Base-by-base conservation (phyloP, 2,888 invertebrate genomes). In the Andrena bucephala region DNA sequence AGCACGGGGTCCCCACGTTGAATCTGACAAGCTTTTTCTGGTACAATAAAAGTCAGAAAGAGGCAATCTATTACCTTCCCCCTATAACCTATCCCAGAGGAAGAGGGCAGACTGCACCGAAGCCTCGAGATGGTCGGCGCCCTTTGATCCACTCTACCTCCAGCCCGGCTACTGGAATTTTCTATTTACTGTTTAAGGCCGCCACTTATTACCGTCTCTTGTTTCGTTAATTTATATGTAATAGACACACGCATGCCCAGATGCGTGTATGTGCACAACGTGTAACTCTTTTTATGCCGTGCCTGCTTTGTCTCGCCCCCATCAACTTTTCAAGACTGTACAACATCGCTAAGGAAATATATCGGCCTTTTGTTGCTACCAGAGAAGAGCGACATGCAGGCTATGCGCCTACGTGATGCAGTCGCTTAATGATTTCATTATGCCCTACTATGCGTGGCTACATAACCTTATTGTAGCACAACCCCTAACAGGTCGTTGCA, bases 41-140 rank as follows among this genome's bases (percentile, higher is more conserved):
- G 72, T 77, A 87, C 85, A 89, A 91, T 91, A 91, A 91, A 91
- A 90, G 91, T 91, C 91, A 85, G 86, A 87, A 90, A 85, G 85
- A 86, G 85, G 88, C 90, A 87, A 91, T 91, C 90, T 91, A 91
- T 91, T 91, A 89, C 90, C 83, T 86, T 85, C 83, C 73, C 85
- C 85, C 82, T 77, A 36, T 81, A 60, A 78, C 59, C 84, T 85
- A 83, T 85, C 60, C 74, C 62, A 65, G 77, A 82, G 73, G 79
- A 89, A 78, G 83, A 82, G 85, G 77, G 68, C 81, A 50, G 84
- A 74, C 88, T 83, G 83, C 79, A 65, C 63, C 81, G 74, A 66
- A 81, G 84, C 83, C 77, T 84, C 85, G 73, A 84, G 77, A 67
- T 57, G 72, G 85, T 87, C 87, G 90, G 89, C 85, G 74, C 71